phyloP scores from a whole-genome alignment of 2,113 vertebrate species.

The Tetrao urogallus region DNA sequence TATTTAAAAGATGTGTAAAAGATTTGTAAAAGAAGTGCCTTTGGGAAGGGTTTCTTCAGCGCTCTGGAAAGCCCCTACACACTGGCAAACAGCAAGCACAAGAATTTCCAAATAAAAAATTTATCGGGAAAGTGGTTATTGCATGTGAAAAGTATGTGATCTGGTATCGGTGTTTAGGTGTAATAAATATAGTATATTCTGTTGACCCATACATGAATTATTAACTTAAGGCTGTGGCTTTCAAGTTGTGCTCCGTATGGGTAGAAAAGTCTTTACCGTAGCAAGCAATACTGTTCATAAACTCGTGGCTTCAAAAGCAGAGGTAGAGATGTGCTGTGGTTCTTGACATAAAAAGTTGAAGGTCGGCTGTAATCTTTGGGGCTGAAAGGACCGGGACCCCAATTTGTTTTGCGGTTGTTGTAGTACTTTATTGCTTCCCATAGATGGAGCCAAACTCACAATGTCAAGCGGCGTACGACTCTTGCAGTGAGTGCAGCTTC shows the following conservation, averaged over 20 bases:
- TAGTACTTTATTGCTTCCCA: constrained; percentile 21
- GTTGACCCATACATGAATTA: not conserved
- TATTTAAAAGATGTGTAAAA: too few species aligned
- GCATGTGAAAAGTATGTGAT: not conserved
- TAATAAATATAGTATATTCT: not conserved
- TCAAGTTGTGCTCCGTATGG: not conserved
- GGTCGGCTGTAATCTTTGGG: not conserved
- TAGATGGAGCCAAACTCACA: constrained; percentile 58
- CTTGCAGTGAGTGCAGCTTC: not conserved
- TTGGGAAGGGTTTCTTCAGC: too few species aligned
- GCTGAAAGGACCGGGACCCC: not conserved
- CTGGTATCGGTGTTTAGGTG: not conserved
- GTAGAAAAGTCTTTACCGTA: not conserved
- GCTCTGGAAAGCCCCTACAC: too few species aligned
- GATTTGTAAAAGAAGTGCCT: too few species aligned
- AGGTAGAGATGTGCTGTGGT: not conserved
- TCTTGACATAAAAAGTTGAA: not conserved
- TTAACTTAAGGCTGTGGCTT: not conserved
- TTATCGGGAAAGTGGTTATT: not conserved
- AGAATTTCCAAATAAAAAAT: not conserved
- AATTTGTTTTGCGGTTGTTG: not conserved
- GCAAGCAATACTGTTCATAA: not conserved
- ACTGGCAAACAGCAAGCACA: not conserved
- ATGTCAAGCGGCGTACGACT: not conserved
- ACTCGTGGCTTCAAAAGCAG: not conserved